phyloP scores from a whole-genome alignment of 2,797 vertebrate genomes.

The Melanotaenia trifasciata region DNA sequence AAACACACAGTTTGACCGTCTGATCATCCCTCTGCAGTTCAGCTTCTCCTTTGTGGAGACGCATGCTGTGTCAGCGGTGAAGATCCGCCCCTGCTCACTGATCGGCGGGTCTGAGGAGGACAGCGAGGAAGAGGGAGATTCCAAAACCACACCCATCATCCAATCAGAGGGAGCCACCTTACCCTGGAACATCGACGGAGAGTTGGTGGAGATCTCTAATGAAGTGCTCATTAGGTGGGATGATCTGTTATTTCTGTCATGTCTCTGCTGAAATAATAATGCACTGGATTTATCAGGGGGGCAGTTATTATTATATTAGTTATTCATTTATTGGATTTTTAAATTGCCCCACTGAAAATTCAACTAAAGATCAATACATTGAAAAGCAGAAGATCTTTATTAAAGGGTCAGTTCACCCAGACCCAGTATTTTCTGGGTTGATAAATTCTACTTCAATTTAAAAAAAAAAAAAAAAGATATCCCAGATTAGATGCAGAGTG shows the following conservation, averaged over 20 bases:
- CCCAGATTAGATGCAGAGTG: neutral
- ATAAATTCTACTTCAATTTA: neutral
- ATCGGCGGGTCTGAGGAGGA: conserved; percentile 64
- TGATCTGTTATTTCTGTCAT: neutral
- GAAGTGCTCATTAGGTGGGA: conserved; percentile 88
- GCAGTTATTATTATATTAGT: neutral
- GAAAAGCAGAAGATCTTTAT: neutral
- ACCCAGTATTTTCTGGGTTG: neutral
- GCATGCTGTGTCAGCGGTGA: conserved; percentile 87
- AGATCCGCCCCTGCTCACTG: conserved; percentile 75
- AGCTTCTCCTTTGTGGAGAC: conserved; percentile 94
- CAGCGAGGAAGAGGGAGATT: conserved; percentile 60
- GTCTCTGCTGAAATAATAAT: neutral
- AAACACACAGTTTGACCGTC: conserved; percentile 1
- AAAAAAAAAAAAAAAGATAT: neutral
- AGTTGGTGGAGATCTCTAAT: conserved; percentile 87
- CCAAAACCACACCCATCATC: conserved; percentile 73
- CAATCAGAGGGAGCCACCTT: conserved; percentile 75
- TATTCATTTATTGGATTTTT: neutral
- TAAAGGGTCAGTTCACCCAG: neutral
- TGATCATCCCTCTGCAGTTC: conserved; percentile 82
- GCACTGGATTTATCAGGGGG: neutral
- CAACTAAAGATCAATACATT: neutral
- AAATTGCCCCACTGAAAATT: neutral
- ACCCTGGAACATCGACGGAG: conserved; percentile 95